Evolutionary conservation across 1,140 invertebrate genomes (phyloP).

Genomic region (Ladona fulva): DNA sequence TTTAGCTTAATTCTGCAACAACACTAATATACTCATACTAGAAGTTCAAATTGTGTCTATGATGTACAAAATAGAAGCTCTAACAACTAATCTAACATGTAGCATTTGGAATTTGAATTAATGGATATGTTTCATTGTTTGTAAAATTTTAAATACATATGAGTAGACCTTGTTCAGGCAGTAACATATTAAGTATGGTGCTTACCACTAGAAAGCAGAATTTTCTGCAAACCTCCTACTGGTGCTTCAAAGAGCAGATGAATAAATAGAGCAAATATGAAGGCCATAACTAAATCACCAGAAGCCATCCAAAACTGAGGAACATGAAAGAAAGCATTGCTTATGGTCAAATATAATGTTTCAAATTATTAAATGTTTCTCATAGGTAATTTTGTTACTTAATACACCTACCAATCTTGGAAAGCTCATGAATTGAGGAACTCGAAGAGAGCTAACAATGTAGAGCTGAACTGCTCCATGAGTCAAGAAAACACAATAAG

Average conservation of each 20-base stretch:
- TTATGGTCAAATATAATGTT: background rate
- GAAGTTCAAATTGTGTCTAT: too few relatives aligned
- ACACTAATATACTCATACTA: too few relatives aligned
- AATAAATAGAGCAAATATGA: conserved; percentile 16
- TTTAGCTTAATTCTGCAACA: too few relatives aligned
- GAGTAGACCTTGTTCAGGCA: too few relatives aligned
- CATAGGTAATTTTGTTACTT: background rate
- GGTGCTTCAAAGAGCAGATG: conserved; percentile 19
- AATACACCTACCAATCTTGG: conserved; percentile 18
- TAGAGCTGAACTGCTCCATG: conserved; percentile 20
- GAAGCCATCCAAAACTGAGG: conserved; percentile 21
- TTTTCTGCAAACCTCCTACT: conserved; percentile 11
- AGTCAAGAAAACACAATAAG: conserved; percentile 19
- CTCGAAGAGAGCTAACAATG: conserved; percentile 12
- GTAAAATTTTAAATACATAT: too few relatives aligned
- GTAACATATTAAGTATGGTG: too few relatives aligned
- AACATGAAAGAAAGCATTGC: background rate
- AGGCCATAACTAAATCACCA: conserved; percentile 16
- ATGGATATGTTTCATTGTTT: too few relatives aligned
- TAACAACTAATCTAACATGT: too few relatives aligned
- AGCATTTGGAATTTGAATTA: too few relatives aligned
- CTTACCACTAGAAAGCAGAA: background rate
- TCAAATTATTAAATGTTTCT: background rate
- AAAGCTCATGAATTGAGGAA: conserved; percentile 15
- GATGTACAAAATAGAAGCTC: too few relatives aligned